phyloP scores from a whole-genome alignment of 2,888 invertebrate genomes.

The Dinocampus coccinellae region DNA sequence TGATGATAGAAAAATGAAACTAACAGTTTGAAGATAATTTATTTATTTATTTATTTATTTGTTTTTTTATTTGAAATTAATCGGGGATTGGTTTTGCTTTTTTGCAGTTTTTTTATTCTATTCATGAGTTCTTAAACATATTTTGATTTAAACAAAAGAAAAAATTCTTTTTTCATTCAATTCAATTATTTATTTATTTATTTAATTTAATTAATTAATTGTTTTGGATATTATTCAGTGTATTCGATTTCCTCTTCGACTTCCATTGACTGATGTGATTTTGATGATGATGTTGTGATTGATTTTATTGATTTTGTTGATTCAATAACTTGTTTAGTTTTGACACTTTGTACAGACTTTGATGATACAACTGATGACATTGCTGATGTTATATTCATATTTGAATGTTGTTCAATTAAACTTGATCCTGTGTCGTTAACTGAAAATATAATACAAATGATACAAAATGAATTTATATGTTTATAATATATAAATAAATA shows the following conservation, averaged over 20 bases:
- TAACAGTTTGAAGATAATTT: not conserved
- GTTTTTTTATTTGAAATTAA: too few species aligned
- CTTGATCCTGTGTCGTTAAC: constrained; percentile 56
- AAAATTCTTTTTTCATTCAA: too few species aligned
- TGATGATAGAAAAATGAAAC: not conserved
- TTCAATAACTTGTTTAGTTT: constrained; percentile 62
- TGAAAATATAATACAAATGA: constrained; percentile 44
- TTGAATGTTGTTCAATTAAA: constrained; percentile 56
- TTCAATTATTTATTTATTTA: not conserved
- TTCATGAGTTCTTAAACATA: too few species aligned
- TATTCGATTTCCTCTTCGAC: constrained; percentile 67
- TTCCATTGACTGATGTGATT: constrained; percentile 79
- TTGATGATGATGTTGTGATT: constrained; percentile 72
- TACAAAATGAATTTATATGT: too few species aligned
- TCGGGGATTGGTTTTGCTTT: too few species aligned
- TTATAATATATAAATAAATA: too few species aligned
- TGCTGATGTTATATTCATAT: constrained; percentile 59
- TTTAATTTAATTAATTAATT: constrained; percentile 6
- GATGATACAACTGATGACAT: constrained; percentile 70
- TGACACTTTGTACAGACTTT: constrained; percentile 72
- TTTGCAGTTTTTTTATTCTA: too few species aligned
- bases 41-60: not conserved
- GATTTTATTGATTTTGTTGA: constrained; percentile 69
- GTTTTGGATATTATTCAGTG: constrained; percentile 49
- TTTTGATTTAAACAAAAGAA: too few species aligned